Conservation (phyloP, 2,113 vertebrate genomes). For the Lates calcarifer region DNA sequence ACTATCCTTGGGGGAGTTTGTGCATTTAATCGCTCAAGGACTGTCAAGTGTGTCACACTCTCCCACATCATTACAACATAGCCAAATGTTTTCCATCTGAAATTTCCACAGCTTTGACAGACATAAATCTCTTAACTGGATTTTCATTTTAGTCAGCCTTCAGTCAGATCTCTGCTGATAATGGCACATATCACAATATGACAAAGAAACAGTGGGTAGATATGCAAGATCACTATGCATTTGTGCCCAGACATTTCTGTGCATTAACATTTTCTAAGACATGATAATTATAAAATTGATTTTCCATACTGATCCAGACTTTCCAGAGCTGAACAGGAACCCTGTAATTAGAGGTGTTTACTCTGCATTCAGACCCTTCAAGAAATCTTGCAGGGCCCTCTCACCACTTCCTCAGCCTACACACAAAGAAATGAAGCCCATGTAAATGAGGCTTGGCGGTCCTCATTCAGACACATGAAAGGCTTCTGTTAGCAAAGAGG, state of each 20-base stretch:
- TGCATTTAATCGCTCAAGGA: slow-evolving; percentile 55
- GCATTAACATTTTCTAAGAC: slow-evolving; percentile 27
- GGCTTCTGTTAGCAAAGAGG: slow-evolving; percentile 64
- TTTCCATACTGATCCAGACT: slow-evolving; percentile 51
- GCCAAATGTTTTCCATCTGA: slow-evolving; percentile 49
- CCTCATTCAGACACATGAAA: slow-evolving; percentile 77
- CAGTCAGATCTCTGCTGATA: slow-evolving; percentile 3
- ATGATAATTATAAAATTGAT: slow-evolving; percentile 55
- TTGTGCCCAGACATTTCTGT: background rate
- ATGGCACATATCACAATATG: background rate
- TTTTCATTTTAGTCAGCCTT: slow-evolving; percentile 24
- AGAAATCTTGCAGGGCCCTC: slow-evolving; percentile 51
- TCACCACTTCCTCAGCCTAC: slow-evolving; percentile 64
- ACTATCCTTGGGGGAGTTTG: slow-evolving; percentile 55
- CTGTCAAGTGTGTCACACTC: slow-evolving; percentile 41
- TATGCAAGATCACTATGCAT: background rate
- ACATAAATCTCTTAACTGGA: slow-evolving; percentile 3
- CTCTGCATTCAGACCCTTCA: slow-evolving; percentile 61
- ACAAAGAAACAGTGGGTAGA: background rate
- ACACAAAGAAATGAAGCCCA: slow-evolving; percentile 73
- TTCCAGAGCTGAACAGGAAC: slow-evolving; percentile 53
- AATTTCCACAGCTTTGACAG: slow-evolving; percentile 23
- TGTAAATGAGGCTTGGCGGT: slow-evolving; percentile 77
- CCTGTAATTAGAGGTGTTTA: slow-evolving; percentile 70
- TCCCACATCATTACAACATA: slow-evolving; percentile 27